These are phyloP conservation scores for Platysteira castanea DNA, from an alignment of 2,113 vertebrate genomes.

Conservation along the genomic window DNA sequence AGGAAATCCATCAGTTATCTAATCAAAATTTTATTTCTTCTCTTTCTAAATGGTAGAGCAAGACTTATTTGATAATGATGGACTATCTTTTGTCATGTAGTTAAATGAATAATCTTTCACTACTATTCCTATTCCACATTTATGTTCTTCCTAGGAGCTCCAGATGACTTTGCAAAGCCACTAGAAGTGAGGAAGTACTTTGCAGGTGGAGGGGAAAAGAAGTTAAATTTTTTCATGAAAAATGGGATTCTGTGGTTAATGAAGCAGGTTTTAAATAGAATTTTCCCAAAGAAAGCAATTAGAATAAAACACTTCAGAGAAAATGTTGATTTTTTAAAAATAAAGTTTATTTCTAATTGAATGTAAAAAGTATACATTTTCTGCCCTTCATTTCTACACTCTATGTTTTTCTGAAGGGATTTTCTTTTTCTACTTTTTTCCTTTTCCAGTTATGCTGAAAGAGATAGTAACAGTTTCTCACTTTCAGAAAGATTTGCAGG, in stretches of 20 bases:
- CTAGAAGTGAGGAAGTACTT: background rate
- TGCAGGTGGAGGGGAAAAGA: background rate
- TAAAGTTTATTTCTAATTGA: background rate
- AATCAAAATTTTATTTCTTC: background rate
- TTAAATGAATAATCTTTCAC: background rate
- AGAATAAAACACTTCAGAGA: background rate
- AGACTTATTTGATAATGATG: background rate
- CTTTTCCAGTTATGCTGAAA: background rate
- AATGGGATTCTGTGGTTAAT: background rate
- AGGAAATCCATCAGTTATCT: background rate
- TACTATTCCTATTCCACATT: background rate
- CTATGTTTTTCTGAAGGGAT: background rate
- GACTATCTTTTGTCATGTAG: background rate
- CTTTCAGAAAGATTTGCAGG: background rate
- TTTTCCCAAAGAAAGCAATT: constrained; percentile 2
- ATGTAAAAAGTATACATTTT: background rate
- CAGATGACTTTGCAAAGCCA: constrained; percentile 10
- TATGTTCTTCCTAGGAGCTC: background rate
- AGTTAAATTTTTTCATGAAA: background rate
- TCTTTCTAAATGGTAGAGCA: background rate
- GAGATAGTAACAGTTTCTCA: background rate
- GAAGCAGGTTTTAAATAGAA: background rate
- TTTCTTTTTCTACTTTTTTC: background rate
- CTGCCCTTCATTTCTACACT: background rate
- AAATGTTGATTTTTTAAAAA: background rate